These are phyloP conservation scores for Tyto alba DNA, from an alignment of 2,113 vertebrate species.

Conservation along the genomic window DNA sequence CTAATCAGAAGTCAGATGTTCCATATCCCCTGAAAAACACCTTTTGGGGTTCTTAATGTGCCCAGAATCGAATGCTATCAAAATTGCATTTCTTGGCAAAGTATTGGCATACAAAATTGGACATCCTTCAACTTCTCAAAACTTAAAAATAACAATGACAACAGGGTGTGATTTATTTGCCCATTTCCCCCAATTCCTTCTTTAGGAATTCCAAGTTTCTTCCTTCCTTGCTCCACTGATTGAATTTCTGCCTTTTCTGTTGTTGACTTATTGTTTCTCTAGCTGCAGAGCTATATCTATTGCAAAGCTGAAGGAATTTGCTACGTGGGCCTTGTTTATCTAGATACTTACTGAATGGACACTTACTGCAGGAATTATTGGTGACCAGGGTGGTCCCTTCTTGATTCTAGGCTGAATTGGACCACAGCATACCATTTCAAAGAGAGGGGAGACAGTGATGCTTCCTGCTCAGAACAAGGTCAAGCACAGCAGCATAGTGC, in stretches of 20 bases:
- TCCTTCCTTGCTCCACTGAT: background rate
- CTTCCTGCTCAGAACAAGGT: background rate
- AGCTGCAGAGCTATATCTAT: background rate
- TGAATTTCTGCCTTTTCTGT: background rate
- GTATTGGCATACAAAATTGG: background rate
- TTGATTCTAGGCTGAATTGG: background rate
- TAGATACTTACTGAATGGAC: background rate
- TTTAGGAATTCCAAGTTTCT: background rate
- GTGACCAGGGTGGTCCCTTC: background rate
- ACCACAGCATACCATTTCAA: background rate
- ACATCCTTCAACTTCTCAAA: background rate
- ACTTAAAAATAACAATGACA: background rate
- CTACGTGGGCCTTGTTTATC: background rate
- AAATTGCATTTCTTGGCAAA: background rate
- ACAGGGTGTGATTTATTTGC: background rate
- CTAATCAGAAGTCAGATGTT: background rate
- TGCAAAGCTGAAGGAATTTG: background rate
- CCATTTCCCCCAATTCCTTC: background rate
- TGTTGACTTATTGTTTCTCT: background rate
- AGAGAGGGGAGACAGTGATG: background rate
- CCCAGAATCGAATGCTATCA: background rate
- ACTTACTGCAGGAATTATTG: background rate
- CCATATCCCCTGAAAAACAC: background rate
- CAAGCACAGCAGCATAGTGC: background rate
- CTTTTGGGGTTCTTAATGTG: background rate